Conservation (phyloP, 2,113 vertebrate genomes). For the Phylloscopus trochilus region DNA sequence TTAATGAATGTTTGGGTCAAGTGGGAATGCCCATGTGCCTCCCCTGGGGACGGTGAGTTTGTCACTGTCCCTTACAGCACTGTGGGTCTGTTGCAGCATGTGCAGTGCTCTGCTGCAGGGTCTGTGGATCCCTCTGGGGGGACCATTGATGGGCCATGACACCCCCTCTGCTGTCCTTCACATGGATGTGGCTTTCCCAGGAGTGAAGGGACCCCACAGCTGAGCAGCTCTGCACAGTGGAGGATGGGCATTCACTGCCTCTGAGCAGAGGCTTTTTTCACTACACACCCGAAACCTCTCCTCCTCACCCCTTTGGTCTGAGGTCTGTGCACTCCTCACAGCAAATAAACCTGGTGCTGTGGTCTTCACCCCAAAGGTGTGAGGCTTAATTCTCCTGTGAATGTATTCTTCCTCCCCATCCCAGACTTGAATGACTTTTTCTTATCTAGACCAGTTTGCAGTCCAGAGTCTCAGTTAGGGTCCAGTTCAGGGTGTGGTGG, state of each 20-base stretch:
- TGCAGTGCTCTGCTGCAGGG: background rate
- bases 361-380: background rate
- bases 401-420: background rate
- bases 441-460: background rate
- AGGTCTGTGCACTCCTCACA: no score
- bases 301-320: no score
- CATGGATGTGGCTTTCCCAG: accelerated
- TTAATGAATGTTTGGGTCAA: background rate
- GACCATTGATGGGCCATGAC: no score
- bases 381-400: background rate
- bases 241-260: background rate
- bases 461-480: background rate
- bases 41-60: background rate
- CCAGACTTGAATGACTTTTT: background rate
- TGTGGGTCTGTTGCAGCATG: no score
- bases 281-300: background rate
- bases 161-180: background rate
- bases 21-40: background rate
- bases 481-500: background rate
- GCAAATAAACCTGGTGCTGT: background rate
- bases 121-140: background rate
- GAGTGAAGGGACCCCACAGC: background rate
- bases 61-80: background rate
- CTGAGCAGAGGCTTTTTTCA: background rate
- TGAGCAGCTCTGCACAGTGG: accelerated